phyloP scores from a whole-genome alignment of 2,888 invertebrate genomes.

The Acrocyrtus sp. region DNA sequence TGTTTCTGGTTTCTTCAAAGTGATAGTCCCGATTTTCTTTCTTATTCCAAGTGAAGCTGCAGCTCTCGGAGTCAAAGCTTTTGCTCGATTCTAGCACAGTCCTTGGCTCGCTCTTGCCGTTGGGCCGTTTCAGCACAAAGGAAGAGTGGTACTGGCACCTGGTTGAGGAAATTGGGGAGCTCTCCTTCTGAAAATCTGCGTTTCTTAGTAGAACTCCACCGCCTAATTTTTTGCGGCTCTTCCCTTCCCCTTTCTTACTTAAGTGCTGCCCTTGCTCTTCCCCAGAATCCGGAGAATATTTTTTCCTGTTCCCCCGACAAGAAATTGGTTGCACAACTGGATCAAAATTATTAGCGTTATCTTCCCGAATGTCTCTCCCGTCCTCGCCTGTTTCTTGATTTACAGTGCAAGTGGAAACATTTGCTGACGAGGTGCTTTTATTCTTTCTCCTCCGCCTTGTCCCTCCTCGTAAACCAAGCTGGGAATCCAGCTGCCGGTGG shows the following conservation, averaged over 20 bases:
- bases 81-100: constrained; percentile 24
- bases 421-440: constrained; percentile 37
- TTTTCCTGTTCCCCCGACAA: not conserved
- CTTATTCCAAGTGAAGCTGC: constrained; percentile 20
- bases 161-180: constrained; percentile 23
- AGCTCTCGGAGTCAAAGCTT: constrained; percentile 29
- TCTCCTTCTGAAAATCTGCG: constrained; percentile 28
- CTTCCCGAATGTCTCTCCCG: constrained; percentile 2
- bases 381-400: constrained; percentile 25
- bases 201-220: too few species aligned
- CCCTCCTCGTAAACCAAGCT: constrained; percentile 19
- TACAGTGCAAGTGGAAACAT: constrained; percentile 26
- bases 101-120: constrained; percentile 4
- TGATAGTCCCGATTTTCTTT: constrained; percentile 10
- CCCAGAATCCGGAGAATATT: not conserved
- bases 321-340: constrained; percentile 20
- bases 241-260: not conserved
- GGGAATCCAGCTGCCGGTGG: constrained; percentile 28
- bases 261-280: not conserved
- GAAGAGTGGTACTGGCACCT: constrained; percentile 46
- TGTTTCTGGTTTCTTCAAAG: not conserved
- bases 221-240: constrained; percentile 9
- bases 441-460: constrained; percentile 33
- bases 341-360: constrained; percentile 26
- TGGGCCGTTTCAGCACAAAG: constrained; percentile 40